These are phyloP conservation scores for Malacosoma neustria DNA, from an alignment of 2,888 invertebrate genomes.

Conservation along the genomic window DNA sequence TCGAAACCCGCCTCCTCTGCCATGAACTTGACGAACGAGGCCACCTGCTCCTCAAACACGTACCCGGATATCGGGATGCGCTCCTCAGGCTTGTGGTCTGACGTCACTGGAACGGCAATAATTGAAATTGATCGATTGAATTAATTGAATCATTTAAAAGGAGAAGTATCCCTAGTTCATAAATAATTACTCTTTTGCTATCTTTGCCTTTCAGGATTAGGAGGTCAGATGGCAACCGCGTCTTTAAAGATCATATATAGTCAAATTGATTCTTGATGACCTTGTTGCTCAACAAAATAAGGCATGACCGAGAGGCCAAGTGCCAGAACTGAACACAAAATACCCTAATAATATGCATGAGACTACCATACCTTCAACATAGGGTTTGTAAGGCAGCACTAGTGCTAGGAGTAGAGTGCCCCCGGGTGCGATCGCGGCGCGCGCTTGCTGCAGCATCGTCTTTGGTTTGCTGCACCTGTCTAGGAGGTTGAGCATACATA, in stretches of 20 bases:
- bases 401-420: conserved; percentile 90
- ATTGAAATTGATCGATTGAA: too few relatives aligned
- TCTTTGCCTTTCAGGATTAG: too few relatives aligned
- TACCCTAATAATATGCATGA: too few relatives aligned
- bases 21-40: conserved; percentile 77
- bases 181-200: too few relatives aligned
- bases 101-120: conserved; percentile 58
- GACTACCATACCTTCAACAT: conserved; percentile 93
- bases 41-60: conserved; percentile 87
- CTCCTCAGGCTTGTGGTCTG: conserved; percentile 82
- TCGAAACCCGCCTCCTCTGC: conserved; percentile 82
- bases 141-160: too few relatives aligned
- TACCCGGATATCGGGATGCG: conserved; percentile 79
- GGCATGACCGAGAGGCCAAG: too few relatives aligned
- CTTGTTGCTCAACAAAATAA: too few relatives aligned
- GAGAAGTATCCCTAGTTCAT: too few relatives aligned
- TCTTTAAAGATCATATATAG: too few relatives aligned
- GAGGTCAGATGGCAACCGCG: too few relatives aligned
- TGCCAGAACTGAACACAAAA: too few relatives aligned
- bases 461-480: conserved; percentile 94
- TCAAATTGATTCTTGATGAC: too few relatives aligned
- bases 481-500: conserved; percentile 93
- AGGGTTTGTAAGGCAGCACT: conserved; percentile 95
- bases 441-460: conserved; percentile 84
- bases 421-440: conserved; percentile 79